Evolutionary conservation across 2,797 vertebrate genomes (phyloP).

Genomic region (Acridotheres tristis): DNA sequence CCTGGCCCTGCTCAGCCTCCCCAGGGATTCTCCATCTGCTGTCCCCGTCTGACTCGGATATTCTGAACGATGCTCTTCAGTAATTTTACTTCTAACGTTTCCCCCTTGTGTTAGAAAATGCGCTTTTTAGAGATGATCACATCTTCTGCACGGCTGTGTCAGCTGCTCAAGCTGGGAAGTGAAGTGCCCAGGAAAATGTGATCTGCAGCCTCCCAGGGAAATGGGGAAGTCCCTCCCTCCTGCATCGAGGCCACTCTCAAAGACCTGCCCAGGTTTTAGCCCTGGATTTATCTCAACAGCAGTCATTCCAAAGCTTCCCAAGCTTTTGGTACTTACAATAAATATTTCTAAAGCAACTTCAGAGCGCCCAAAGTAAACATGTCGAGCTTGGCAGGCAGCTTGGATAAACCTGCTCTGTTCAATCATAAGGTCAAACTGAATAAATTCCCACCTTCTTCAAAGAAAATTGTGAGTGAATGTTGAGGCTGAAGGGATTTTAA

Average conservation of each 20-base stretch:
- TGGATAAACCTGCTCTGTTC: not conserved
- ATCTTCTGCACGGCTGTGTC: not conserved
- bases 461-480: slow-evolving; percentile 34
- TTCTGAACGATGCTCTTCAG: not conserved
- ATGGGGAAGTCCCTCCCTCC: not conserved
- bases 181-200: not conserved
- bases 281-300: not conserved
- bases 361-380: not conserved
- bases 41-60: fast-evolving
- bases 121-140: not conserved
- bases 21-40: fast-evolving
- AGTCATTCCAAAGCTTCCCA: not conserved
- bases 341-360: not conserved
- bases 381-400: not conserved
- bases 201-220: not conserved
- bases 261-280: not conserved
- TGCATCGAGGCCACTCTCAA: fast-evolving
- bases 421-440: slow-evolving; percentile 44
- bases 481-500: slow-evolving; percentile 28
- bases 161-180: not conserved
- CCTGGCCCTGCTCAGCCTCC: fast-evolving
- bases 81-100: not conserved
- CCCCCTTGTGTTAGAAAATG: not conserved
- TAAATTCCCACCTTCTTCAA: slow-evolving; percentile 16
- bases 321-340: not conserved